Base-by-base conservation (phyloP, 2,113 vertebrate genomes). In the Nyctibius bracteatus region DNA sequence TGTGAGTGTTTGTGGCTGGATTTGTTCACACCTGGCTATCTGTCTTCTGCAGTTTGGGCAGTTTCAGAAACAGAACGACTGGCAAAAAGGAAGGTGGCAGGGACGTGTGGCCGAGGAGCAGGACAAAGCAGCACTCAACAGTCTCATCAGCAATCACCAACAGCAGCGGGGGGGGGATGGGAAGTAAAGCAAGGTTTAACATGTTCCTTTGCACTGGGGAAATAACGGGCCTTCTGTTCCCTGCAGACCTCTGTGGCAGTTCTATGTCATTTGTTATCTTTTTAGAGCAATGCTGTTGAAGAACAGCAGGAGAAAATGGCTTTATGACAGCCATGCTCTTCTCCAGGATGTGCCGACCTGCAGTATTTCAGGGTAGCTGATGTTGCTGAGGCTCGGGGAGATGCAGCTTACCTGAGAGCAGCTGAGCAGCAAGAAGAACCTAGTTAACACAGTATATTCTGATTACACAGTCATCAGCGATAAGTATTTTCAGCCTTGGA, bases 1-100 rank as follows among this genome's bases (percentile, higher is more conserved):
- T 27, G 8, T 28, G 13, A 6, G 10, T 5, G 9, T 4, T 16
- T 4, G 52, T 18, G 81, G 54, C 15, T 0, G 4, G 46, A 3
- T 49, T 15, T 23, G 31, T 14, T 67, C 1, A 1, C 54, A 5
- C 65, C 41, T 6, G 35, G 44, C 51, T 11, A 15, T 0, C 44
- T 12, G 14, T 0, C 12, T 24, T 7, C 52, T 72, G 73, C 46
- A 0, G 35, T 1, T 23, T 4, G 47, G 39, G 81, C 77, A 70
- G 79, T 51, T 71, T 54, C 71, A 75, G 46, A 9, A 18, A 49
- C 22, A 5, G 10, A 33, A 35, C 0, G 67, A 27, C 14, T 3
- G 43, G 12, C 22, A 18, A 10, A 7, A 39, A n/a, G 6, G 27
- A 25, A 24, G 39, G 72, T 33, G 63, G 41, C 57, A 46, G 39